phyloP scores from a whole-genome alignment of 2,797 vertebrate genomes.

The Diceros bicornis region DNA sequence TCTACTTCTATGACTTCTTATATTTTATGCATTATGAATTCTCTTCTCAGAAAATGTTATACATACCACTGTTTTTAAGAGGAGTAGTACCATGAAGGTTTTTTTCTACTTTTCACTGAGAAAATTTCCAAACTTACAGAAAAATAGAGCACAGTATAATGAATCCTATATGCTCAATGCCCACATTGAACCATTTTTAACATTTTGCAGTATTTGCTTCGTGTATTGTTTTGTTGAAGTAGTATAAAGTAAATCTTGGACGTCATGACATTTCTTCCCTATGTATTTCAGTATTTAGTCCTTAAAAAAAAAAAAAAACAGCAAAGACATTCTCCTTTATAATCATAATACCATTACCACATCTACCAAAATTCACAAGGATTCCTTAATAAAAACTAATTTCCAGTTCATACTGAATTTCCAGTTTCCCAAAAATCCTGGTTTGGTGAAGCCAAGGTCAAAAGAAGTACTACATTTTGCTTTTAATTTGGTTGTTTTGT shows the following conservation, averaged over 20 bases:
- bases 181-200: constrained; percentile 32
- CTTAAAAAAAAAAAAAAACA: neutral
- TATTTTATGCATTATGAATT: constrained; percentile 5
- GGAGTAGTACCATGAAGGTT: neutral
- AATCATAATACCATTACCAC: constrained; percentile 20
- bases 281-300: constrained; percentile 11
- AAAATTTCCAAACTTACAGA: constrained; percentile 44
- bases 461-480: neutral
- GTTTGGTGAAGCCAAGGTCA: neutral
- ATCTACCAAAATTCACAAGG: constrained; percentile 3
- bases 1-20: neutral
- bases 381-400: neutral
- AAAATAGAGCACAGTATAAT: constrained; percentile 12
- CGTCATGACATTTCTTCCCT: neutral
- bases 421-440: constrained; percentile 1
- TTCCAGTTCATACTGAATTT: neutral
- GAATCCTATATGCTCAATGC: neutral
- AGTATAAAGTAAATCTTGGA: constrained; percentile 24
- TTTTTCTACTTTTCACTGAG: constrained; percentile 21
- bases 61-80: constrained; percentile 21
- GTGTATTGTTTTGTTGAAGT: neutral
- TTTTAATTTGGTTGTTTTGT: constrained; percentile 26
- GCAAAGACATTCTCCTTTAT: neutral
- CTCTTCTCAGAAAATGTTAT: constrained; percentile 38
- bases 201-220: constrained; percentile 34